Percentiles rank a stretch among this genome's conserved stretches.
These are phyloP conservation scores for Drosophila mimetica DNA, from an alignment of 2,888 invertebrate species.

Conservation along the genomic window DNA sequence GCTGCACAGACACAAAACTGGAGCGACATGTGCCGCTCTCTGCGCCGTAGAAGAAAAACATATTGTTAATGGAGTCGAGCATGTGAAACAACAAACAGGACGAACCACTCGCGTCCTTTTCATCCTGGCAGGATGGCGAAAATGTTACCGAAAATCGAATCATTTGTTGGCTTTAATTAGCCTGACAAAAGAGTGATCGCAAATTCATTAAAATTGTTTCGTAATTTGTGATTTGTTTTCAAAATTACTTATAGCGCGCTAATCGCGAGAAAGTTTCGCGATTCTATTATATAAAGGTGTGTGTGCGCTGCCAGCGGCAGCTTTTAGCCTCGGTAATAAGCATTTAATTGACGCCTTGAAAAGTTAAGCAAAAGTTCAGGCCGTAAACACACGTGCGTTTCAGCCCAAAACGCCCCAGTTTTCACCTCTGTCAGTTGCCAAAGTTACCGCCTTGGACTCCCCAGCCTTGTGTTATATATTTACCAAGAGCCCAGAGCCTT, in stretches of 20 bases:
- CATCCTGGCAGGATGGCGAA: conserved; percentile 5
- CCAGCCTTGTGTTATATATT: background rate
- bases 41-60: conserved; percentile 64
- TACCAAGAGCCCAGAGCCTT: conserved; percentile 15
- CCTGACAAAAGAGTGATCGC: background rate
- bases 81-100: conserved; percentile 74
- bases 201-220: conserved; percentile 20
- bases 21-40: conserved; percentile 40
- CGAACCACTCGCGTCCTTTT: conserved; percentile 25
- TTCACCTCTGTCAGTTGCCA: conserved; percentile 35
- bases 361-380: conserved; percentile 39
- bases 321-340: conserved; percentile 44
- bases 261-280: conserved; percentile 2
- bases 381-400: conserved; percentile 41
- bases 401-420: conserved; percentile 30
- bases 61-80: conserved; percentile 77
- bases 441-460: conserved; percentile 12
- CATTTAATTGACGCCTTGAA: conserved; percentile 48
- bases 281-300: conserved; percentile 1
- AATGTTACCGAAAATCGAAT: conserved; percentile 20
- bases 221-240: conserved; percentile 14
- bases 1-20: conserved; percentile 51
- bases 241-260: background rate
- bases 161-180: conserved; percentile 25
- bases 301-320: conserved; percentile 13